A percentile compares a stretch with the other conserved stretches of the same genome.
Evolutionary conservation across 2,113 vertebrate species (phyloP).

Genomic region (Tympanuchus pallidicinctus): DNA sequence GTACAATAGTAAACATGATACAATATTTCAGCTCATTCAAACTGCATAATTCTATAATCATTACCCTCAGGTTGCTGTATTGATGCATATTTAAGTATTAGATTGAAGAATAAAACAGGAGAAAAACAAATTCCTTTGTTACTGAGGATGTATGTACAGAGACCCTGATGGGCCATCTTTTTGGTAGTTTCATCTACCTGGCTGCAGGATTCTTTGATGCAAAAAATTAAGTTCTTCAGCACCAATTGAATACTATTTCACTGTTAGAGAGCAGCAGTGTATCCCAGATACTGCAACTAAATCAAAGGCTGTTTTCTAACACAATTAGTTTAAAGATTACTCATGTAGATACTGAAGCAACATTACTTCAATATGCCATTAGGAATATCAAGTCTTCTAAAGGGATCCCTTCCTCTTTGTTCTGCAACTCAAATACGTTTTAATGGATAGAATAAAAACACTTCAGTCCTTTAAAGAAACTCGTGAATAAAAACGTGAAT

Average conservation of each 20-base stretch:
- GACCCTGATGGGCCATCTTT: neutral
- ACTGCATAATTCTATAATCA: slow-evolving; percentile 19
- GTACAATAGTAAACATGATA: slow-evolving; percentile 2
- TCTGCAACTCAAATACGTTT: neutral
- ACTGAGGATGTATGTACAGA: neutral
- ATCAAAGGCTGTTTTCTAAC: neutral
- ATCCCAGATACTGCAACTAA: neutral
- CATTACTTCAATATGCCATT: neutral
- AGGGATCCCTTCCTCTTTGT: neutral
- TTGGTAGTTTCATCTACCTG: neutral
- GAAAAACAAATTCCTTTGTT: neutral
- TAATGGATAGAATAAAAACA: neutral
- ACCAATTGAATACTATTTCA: neutral
- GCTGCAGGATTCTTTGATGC: neutral
- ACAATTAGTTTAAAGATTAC: neutral
- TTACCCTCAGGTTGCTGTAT: slow-evolving; percentile 28
- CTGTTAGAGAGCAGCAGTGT: neutral
- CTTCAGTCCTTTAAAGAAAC: neutral
- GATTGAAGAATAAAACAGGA: slow-evolving; percentile 10
- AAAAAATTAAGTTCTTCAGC: slow-evolving; percentile 5
- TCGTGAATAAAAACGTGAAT: neutral
- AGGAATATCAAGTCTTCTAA: neutral
- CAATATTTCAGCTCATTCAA: slow-evolving; percentile 19
- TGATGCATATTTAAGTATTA: slow-evolving; percentile 32
- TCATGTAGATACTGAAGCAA: neutral